Percentiles rank a stretch among this genome's conserved stretches.
Evolutionary conservation across 2,888 invertebrate genomes (phyloP).

Genomic region (Aleiodes leptofemur): DNA sequence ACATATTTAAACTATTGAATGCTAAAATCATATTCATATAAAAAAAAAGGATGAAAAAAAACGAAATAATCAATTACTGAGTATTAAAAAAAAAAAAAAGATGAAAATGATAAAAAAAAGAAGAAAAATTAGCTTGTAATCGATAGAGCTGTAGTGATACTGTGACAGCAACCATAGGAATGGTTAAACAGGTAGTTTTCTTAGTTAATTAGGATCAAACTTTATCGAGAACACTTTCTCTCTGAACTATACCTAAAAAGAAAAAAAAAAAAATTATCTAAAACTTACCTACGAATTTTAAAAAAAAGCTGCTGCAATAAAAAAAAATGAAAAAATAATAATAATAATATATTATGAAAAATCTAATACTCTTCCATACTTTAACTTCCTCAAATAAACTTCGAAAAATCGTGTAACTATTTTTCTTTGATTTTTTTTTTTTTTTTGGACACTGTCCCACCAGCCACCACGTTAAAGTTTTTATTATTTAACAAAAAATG

Average conservation of each 20-base stretch:
- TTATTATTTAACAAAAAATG: constrained; percentile 45
- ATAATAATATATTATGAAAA: constrained; percentile 39
- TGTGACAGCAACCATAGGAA: constrained; percentile 68
- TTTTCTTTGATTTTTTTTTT: not conserved
- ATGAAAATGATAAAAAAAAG: constrained; percentile 39
- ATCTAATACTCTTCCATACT: constrained; percentile 57
- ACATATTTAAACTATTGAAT: constrained; percentile 74
- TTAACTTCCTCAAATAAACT: constrained; percentile 58
- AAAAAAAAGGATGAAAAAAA: constrained; percentile 62
- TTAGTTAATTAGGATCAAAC: constrained; percentile 68
- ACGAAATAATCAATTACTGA: constrained; percentile 69
- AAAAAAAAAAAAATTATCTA: constrained; percentile 63
- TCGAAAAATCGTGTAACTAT: constrained; percentile 52
- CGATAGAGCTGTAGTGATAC: constrained; percentile 68
- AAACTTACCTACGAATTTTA: constrained; percentile 63
- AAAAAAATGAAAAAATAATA: constrained; percentile 46
- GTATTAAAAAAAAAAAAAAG: constrained; percentile 61
- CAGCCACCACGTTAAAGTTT: constrained; percentile 46
- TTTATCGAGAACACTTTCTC: constrained; percentile 73
- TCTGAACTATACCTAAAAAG: constrained; percentile 66
- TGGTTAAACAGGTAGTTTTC: constrained; percentile 66
- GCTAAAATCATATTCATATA: constrained; percentile 73
- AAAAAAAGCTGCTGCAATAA: constrained; percentile 51
- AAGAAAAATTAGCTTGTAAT: constrained; percentile 66
- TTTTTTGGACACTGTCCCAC: constrained; percentile 50